These are phyloP conservation scores for Suricata suricatta DNA, from an alignment of 2,113 vertebrate genomes.

Conservation along the genomic window DNA sequence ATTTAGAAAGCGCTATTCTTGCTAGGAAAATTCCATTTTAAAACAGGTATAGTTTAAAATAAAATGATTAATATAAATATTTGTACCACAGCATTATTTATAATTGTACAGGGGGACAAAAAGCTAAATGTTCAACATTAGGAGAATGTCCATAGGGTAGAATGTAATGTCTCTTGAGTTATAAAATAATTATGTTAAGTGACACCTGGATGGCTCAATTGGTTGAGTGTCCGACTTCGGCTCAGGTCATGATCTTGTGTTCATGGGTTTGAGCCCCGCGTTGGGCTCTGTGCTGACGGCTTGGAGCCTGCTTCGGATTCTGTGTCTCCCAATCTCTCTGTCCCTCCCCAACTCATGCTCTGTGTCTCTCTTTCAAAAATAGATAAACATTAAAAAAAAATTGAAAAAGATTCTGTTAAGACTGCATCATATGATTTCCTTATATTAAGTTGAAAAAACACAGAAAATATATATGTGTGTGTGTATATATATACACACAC, in stretches of 20 bases:
- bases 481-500: accelerated
- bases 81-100: not conserved
- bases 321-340: no score
- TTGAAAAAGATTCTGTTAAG: not conserved
- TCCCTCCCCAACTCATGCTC: no score
- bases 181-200: not conserved
- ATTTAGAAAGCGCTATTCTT: not conserved
- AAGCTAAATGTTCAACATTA: not conserved
- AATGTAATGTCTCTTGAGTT: not conserved
- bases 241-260: no score
- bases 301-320: no score
- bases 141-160: not conserved
- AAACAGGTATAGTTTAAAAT: not conserved
- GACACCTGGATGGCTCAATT: no score
- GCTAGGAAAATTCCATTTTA: not conserved
- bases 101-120: not conserved
- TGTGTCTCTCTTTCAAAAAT: no score
- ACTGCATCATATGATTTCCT: no score
- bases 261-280: no score
- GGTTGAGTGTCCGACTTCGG: no score
- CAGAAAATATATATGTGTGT: not conserved
- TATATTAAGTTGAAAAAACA: not conserved
- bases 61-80: not conserved
- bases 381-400: no score
- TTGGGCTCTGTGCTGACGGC: no score